Evolutionary conservation across 1,140 invertebrate genomes (phyloP).

Genomic region (Ceratina japonica): DNA sequence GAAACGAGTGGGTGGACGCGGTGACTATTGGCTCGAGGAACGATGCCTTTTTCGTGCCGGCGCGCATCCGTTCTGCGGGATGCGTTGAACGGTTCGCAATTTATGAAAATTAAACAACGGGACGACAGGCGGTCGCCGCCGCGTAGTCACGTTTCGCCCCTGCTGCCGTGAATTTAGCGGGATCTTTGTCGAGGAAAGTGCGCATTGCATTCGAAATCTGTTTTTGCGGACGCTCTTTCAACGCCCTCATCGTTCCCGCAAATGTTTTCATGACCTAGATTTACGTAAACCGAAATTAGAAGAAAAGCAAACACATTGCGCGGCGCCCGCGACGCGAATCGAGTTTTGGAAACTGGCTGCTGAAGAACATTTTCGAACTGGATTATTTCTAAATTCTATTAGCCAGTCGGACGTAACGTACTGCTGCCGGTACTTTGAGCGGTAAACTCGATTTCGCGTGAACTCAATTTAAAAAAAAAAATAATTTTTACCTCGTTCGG

Average conservation of each 20-base stretch:
- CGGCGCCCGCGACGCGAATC: neutral
- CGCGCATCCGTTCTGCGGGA: neutral
- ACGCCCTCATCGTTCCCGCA: neutral
- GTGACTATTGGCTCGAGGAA: neutral
- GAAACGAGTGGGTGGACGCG: too few species aligned
- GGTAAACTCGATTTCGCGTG: too few species aligned
- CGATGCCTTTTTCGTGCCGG: neutral
- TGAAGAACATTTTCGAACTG: too few species aligned
- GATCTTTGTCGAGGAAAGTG: neutral
- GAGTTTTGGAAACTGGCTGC: neutral
- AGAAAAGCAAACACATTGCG: neutral
- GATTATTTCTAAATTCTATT: too few species aligned
- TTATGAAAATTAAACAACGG: neutral
- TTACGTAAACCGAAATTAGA: neutral
- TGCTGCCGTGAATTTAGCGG: neutral
- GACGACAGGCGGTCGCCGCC: too few species aligned
- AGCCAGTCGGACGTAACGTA: too few species aligned
- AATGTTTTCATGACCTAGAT: neutral
- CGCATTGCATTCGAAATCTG: neutral
- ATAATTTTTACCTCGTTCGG: too few species aligned
- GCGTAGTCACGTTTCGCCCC: neutral
- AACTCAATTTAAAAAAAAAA: too few species aligned
- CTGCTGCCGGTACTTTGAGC: too few species aligned
- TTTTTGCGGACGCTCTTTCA: neutral
- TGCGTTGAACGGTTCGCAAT: neutral